phyloP scores from a whole-genome alignment of 23 tunicate genomes.

The Trididemnum nubilum region DNA sequence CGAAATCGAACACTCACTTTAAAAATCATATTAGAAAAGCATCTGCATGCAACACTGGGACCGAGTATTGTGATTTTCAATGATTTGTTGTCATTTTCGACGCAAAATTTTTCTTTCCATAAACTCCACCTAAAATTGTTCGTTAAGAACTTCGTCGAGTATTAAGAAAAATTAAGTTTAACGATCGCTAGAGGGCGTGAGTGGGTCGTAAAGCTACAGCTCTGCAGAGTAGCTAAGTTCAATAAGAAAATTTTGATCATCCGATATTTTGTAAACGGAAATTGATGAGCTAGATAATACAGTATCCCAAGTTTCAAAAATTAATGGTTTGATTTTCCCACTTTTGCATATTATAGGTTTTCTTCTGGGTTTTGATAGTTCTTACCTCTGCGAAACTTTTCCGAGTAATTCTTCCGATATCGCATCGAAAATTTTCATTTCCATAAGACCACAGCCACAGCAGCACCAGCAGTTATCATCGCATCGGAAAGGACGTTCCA shows the following conservation, averaged over 20 bases:
- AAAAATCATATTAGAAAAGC: conserved; percentile 49
- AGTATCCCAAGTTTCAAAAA: too few relatives aligned
- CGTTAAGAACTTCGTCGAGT: neutral
- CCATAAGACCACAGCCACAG: conserved; percentile 73
- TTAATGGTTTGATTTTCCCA: too few relatives aligned
- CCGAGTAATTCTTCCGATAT: conserved; percentile 30
- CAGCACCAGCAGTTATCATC: conserved; percentile 79
- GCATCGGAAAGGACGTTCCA: conserved; percentile 71
- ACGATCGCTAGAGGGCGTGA: too few relatives aligned
- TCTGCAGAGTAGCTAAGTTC: too few relatives aligned
- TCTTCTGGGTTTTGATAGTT: too few relatives aligned
- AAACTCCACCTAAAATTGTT: conserved; percentile 49
- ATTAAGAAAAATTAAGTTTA: too few relatives aligned
- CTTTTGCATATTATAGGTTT: too few relatives aligned
- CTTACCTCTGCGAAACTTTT: conserved; percentile 43
- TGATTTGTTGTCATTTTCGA: neutral
- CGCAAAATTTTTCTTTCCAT: conserved; percentile 47
- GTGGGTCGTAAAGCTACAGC: too few relatives aligned
- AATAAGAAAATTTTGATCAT: too few relatives aligned
- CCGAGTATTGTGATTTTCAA: conserved; percentile 44
- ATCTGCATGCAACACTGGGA: conserved; percentile 54
- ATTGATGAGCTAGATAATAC: too few relatives aligned
- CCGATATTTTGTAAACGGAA: too few relatives aligned
- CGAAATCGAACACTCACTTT: conserved; percentile 47
- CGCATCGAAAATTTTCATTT: conserved; percentile 29